Evolutionary conservation across 2,888 invertebrate species (phyloP).

Genomic region (Agrochola litura): DNA sequence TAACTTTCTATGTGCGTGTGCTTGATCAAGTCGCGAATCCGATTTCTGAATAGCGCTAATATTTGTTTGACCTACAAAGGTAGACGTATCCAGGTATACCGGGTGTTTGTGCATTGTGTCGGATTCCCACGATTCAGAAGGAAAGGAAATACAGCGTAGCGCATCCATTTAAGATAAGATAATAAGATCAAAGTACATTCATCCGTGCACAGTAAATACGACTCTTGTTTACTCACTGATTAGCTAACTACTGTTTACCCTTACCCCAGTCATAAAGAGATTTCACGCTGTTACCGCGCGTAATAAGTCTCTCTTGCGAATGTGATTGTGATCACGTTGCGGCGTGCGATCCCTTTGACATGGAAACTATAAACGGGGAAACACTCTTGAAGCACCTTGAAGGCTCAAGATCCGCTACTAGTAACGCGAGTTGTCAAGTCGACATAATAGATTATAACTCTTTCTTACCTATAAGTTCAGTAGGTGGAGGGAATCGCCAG

Average conservation of each 20-base stretch:
- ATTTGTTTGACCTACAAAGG: slow-evolving; percentile 5
- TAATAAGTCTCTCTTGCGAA: slow-evolving; percentile 1
- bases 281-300: neutral
- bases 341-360: neutral
- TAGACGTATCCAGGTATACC: neutral
- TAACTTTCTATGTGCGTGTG: neutral
- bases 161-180: neutral
- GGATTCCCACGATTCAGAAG: neutral
- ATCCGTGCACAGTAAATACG: neutral
- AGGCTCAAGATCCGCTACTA: neutral
- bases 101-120: neutral
- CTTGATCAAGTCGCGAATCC: neutral
- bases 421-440: neutral
- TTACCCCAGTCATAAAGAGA: neutral
- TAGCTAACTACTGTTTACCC: slow-evolving; percentile 1
- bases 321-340: neutral
- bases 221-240: neutral
- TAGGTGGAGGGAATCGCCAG: slow-evolving; percentile 92
- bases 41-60: neutral
- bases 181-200: slow-evolving; percentile 3
- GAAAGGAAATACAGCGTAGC: neutral
- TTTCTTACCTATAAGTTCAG: slow-evolving; percentile 84
- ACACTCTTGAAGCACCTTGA: neutral
- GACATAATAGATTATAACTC: neutral
- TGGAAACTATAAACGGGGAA: neutral